phyloP scores from a whole-genome alignment of 2,113 vertebrate genomes.

The Himantopus leucocephalus region DNA sequence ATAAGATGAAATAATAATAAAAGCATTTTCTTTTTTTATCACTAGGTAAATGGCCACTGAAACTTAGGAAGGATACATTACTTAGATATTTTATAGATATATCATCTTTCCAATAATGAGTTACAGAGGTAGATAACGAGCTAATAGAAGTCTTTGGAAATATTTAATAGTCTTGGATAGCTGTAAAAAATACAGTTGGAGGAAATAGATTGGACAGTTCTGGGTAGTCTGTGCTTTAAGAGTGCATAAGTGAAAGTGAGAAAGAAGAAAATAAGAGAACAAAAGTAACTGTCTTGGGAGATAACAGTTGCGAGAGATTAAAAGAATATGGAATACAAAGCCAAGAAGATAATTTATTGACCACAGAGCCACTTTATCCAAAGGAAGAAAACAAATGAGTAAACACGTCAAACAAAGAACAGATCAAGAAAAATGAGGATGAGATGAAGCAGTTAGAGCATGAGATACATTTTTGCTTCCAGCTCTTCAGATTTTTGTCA shows the following conservation, averaged over 20 bases:
- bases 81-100: neutral
- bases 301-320: neutral
- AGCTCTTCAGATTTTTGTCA: neutral
- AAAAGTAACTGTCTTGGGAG: neutral
- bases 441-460: neutral
- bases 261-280: neutral
- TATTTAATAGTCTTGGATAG: neutral
- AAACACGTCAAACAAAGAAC: neutral
- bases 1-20: neutral
- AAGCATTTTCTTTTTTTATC: neutral
- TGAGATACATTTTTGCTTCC: neutral
- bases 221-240: neutral
- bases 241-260: neutral
- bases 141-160: neutral
- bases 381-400: neutral
- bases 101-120: neutral
- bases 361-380: neutral
- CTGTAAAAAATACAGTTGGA: neutral
- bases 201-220: neutral
- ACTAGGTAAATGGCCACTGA: neutral
- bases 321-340: neutral
- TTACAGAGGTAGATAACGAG: neutral
- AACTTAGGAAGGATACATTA: neutral
- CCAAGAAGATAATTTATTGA: neutral
- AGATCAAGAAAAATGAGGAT: neutral